Evolutionary conservation across 2,888 invertebrate genomes (phyloP).

Genomic region (Venusia cambrica): DNA sequence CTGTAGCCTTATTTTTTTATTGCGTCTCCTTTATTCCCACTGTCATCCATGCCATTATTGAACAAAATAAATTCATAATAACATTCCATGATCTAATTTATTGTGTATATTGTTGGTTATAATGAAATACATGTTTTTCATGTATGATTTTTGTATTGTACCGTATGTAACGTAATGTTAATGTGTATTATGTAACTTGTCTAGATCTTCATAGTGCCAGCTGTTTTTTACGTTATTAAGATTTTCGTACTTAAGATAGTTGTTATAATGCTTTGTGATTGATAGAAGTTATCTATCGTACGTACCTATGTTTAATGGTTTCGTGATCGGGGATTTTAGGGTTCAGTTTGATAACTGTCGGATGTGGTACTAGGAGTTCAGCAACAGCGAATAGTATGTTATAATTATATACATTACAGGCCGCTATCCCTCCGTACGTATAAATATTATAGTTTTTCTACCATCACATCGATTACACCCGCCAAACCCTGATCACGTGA

Average conservation of each 20-base stretch:
- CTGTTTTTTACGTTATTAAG: conserved; percentile 70
- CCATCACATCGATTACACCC: conserved; percentile 10
- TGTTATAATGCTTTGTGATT: conserved; percentile 71
- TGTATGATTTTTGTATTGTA: conserved; percentile 67
- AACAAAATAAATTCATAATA: conserved; percentile 62
- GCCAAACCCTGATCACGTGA: conserved; percentile 12
- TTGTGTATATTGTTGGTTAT: conserved; percentile 75
- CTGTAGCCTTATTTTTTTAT: conserved; percentile 67
- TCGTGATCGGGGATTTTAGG: conserved; percentile 1
- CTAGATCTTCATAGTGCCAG: conserved; percentile 80
- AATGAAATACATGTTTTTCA: conserved; percentile 74
- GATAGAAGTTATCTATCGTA: conserved; percentile 22
- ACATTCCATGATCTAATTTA: conserved; percentile 81
- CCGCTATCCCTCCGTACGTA: conserved; percentile 18
- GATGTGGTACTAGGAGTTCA: conserved; percentile 10
- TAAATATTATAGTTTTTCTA: conserved; percentile 20
- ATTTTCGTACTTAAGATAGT: conserved; percentile 76
- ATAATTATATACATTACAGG: conserved; percentile 7
- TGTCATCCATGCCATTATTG: conserved; percentile 34
- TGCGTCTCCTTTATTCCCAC: conserved; percentile 52
- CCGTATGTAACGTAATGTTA: conserved; percentile 57
- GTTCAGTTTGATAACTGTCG: conserved; percentile 1
- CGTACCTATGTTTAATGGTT: conserved; percentile 7
- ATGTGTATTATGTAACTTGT: conserved; percentile 67
- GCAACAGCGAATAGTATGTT: conserved; percentile 14